Evolutionary conservation across 1,140 invertebrate species (phyloP).

Genomic region (Zaprionus gabonicus): DNA sequence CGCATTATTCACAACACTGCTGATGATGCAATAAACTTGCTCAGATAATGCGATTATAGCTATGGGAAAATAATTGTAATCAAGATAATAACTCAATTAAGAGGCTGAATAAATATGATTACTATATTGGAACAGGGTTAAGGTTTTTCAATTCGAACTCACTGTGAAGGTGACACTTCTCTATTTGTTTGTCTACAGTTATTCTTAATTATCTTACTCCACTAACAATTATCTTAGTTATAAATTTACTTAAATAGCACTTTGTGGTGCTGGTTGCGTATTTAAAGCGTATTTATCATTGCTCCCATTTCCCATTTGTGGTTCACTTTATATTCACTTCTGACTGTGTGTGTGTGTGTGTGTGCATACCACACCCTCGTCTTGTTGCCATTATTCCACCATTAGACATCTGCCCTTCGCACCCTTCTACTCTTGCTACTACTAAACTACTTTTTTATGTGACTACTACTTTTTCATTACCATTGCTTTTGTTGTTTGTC

Average conservation of each 20-base stretch:
- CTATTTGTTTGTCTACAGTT: background rate
- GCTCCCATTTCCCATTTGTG: slow-evolving; percentile 14
- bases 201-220: background rate
- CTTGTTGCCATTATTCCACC: slow-evolving; percentile 60
- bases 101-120: background rate
- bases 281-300: slow-evolving; percentile 21
- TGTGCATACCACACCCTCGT: slow-evolving; percentile 40
- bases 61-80: slow-evolving; percentile 2
- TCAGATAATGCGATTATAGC: slow-evolving; percentile 8
- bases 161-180: background rate
- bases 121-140: background rate
- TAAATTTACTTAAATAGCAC: background rate
- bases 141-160: background rate
- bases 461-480: slow-evolving; percentile 52
- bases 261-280: background rate
- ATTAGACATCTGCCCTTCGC: slow-evolving; percentile 64
- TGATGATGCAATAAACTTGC: slow-evolving; percentile 43
- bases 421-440: slow-evolving; percentile 45
- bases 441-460: slow-evolving; percentile 54
- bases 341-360: slow-evolving; percentile 22
- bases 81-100: background rate
- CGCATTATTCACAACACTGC: background rate
- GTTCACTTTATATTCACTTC: slow-evolving; percentile 29
- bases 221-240: background rate
- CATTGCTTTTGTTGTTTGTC: slow-evolving; percentile 20